Evolutionary conservation across 2,113 vertebrate species (phyloP), one percentile per base, ranked within the genome.

Genomic region (Ptilonorhynchus violaceus): DNA sequence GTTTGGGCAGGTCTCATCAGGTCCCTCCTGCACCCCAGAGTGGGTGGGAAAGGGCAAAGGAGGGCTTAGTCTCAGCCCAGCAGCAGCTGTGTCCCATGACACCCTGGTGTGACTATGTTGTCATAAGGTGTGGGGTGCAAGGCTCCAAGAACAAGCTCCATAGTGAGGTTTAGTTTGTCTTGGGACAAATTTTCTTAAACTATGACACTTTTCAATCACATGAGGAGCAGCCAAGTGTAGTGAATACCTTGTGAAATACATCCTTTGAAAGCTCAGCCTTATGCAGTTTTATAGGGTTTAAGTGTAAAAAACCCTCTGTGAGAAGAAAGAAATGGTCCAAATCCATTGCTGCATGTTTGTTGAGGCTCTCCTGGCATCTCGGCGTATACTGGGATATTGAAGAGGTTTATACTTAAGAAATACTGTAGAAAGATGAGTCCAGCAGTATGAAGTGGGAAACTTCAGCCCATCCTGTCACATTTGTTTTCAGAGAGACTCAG

Each of bases 261-360:
- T 21, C 4, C 4, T 88, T 88, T 73, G 85, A 35, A 80, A 77
- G 6, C 15, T 81, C 37, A 73, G 14, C 7, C 9, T 91, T 9
- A 20, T 35, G 23, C 16, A 50, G n/a, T 59, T 82, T 74, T 41
- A 8, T 22, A 33, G 12, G 4, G 2, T 81, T 92, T 13, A 49
- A 67, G 35, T 41, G 47, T 52, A 44, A 95, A 69, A 92, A 69
- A 10, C 2, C 10, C 11, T 47, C 8, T 8, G 0, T n/a, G 42
- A 14, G 17, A 58, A 58, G 35, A 82, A 87, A 82, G 27, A 83
- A 88, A 80, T 27, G 7, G 33, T 63, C 10, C 12, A 55, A 80
- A 63, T 31, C 55, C 24, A 21, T 18, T 64, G 15, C 13, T 44
- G 5, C 4, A 5, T 0, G 0, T 46, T 88, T 72, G 3, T 9